phyloP scores from a whole-genome alignment of 2,888 invertebrate species.

The Gastracanthus pulcherrimus region DNA sequence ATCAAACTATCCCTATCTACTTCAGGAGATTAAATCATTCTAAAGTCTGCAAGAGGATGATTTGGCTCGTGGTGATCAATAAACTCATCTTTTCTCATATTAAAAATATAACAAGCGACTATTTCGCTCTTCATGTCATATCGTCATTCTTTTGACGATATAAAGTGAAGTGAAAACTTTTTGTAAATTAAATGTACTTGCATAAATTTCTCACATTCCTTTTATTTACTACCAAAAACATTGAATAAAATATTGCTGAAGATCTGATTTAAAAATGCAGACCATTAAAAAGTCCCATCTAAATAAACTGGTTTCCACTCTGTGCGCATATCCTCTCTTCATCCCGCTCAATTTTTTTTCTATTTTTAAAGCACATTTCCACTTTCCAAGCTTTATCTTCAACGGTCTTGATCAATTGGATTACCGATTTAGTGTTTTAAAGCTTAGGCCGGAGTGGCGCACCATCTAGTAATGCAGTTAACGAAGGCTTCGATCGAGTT shows the following conservation, averaged over 20 bases:
- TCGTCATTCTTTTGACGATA: too few relatives aligned
- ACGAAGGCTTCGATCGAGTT: constrained; percentile 39
- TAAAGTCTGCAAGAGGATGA: too few relatives aligned
- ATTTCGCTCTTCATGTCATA: too few relatives aligned
- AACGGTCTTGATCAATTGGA: constrained; percentile 24
- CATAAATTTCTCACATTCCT: too few relatives aligned
- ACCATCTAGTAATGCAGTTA: constrained; percentile 23
- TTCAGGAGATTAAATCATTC: too few relatives aligned
- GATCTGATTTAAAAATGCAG: background rate
- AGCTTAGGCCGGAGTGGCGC: constrained; percentile 4
- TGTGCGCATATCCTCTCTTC: background rate
- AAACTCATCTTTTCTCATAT: too few relatives aligned
- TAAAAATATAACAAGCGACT: too few relatives aligned
- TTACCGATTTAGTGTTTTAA: constrained; percentile 36
- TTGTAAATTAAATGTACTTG: too few relatives aligned
- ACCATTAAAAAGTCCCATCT: background rate
- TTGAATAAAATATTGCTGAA: background rate
- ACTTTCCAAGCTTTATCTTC: constrained; percentile 22
- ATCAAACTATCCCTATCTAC: too few relatives aligned
- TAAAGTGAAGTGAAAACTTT: too few relatives aligned
- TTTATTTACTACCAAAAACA: too few relatives aligned
- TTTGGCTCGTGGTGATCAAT: too few relatives aligned
- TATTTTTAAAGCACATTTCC: constrained; percentile 12
- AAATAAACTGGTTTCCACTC: constrained; percentile 14
- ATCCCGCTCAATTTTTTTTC: background rate